Conservation (phyloP, 2,888 invertebrate species). For the Neelides folsomi region DNA sequence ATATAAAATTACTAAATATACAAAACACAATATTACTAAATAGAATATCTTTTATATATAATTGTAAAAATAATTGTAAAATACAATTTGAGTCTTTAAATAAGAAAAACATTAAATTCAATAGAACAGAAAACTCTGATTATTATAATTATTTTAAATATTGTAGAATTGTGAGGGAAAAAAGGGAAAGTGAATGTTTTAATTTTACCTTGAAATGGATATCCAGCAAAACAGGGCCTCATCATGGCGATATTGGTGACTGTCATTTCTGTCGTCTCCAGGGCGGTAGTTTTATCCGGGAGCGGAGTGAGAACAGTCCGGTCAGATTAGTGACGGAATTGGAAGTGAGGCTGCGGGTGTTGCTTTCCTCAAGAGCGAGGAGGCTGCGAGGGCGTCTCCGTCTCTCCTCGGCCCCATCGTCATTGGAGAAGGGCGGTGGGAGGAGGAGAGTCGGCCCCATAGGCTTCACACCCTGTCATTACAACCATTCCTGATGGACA, state of each 20-base stretch:
- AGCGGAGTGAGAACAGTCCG: too few relatives aligned
- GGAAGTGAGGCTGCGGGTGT: too few relatives aligned
- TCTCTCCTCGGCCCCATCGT: not conserved
- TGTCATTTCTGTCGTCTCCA: conserved; percentile 40
- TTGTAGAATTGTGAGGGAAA: not conserved
- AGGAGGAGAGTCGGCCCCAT: not conserved
- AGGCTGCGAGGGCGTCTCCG: not conserved
- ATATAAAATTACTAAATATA: too few relatives aligned
- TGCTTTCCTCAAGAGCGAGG: too few relatives aligned
- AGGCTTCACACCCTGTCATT: not conserved
- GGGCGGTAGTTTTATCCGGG: conserved; percentile 8
- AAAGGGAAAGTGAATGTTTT: not conserved
- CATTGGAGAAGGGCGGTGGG: not conserved
- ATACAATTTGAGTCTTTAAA: not conserved
- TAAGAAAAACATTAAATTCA: not conserved
- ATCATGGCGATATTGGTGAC: conserved; percentile 43
- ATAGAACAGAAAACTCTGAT: not conserved
- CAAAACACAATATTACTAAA: too few relatives aligned
- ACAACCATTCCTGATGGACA: not conserved
- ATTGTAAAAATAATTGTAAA: too few relatives aligned
- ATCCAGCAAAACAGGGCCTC: conserved; percentile 43
- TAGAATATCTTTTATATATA: too few relatives aligned
- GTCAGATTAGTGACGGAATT: too few relatives aligned
- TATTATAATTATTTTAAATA: not conserved
- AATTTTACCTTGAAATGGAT: conserved; percentile 44